Conservation (phyloP, 1,140 invertebrate species). For the Plutomurus gul region DNA sequence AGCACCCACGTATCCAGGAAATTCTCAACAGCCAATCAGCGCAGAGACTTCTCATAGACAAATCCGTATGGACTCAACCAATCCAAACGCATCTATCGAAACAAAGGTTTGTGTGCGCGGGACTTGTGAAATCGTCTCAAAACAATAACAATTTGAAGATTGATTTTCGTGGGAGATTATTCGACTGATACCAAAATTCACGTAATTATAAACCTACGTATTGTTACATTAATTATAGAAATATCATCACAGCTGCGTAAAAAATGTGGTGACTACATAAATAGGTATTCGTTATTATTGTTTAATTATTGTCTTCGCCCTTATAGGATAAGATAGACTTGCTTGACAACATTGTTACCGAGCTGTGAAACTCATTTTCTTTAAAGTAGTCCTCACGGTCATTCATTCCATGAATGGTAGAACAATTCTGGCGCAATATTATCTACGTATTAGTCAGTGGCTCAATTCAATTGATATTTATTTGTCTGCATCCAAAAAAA, state of each 20-base stretch:
- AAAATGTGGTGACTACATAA: too few species aligned
- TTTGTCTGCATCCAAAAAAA: background rate
- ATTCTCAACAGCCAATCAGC: background rate
- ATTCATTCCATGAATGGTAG: background rate
- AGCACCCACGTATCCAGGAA: background rate
- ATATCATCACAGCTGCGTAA: too few species aligned
- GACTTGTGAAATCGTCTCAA: constrained; percentile 48
- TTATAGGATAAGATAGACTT: constrained; percentile 9
- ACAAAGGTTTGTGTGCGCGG: constrained; percentile 50
- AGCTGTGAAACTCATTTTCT: constrained; percentile 25
- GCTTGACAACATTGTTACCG: constrained; percentile 34
- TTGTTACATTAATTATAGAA: too few species aligned
- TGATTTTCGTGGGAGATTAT: background rate
- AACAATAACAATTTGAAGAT: constrained; percentile 3
- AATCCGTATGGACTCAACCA: background rate
- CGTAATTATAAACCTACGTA: background rate
- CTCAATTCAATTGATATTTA: constrained; percentile 20
- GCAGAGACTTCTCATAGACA: background rate
- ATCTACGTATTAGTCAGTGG: background rate
- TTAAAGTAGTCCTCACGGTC: constrained; percentile 25
- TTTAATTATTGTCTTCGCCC: background rate
- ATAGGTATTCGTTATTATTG: too few species aligned
- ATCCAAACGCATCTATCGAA: constrained; percentile 26
- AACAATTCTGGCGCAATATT: background rate
- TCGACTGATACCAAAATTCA: background rate